Evolutionary conservation across 2,888 invertebrate genomes (phyloP).

Genomic region (Cephus nigrinus): DNA sequence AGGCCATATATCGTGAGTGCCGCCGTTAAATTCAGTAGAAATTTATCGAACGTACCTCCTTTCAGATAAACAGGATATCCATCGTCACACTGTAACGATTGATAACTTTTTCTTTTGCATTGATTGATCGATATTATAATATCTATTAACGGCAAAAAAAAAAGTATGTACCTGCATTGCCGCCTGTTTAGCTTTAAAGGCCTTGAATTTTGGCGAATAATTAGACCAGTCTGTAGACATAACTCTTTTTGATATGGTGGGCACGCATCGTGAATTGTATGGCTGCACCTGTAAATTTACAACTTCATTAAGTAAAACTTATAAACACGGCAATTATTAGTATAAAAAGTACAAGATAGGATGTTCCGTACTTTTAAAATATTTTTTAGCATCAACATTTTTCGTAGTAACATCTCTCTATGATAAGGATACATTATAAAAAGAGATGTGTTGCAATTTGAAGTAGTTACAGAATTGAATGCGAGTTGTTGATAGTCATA

Average conservation of each 20-base stretch:
- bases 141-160: not conserved
- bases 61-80: slow-evolving; percentile 72
- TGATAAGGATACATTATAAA: not conserved
- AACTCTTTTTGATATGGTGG: not conserved
- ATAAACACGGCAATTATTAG: not conserved
- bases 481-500: not conserved
- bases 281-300: not conserved
- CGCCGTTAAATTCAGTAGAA: slow-evolving; percentile 49
- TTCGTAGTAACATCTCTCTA: not conserved
- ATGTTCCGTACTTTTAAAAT: not conserved
- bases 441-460: not conserved
- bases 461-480: not conserved
- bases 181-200: slow-evolving; percentile 45
- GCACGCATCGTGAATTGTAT: not conserved
- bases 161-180: slow-evolving; percentile 48
- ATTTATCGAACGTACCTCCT: slow-evolving; percentile 69
- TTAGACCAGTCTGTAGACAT: not conserved
- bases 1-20: slow-evolving; percentile 11
- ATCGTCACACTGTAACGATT: slow-evolving; percentile 69
- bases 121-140: not conserved
- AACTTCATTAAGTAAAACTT: not conserved
- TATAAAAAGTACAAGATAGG: not conserved
- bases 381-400: not conserved
- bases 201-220: slow-evolving; percentile 24
- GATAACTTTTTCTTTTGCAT: not conserved